phyloP scores from a whole-genome alignment of 2,888 invertebrate genomes.

The Spilosoma lubricipeda region DNA sequence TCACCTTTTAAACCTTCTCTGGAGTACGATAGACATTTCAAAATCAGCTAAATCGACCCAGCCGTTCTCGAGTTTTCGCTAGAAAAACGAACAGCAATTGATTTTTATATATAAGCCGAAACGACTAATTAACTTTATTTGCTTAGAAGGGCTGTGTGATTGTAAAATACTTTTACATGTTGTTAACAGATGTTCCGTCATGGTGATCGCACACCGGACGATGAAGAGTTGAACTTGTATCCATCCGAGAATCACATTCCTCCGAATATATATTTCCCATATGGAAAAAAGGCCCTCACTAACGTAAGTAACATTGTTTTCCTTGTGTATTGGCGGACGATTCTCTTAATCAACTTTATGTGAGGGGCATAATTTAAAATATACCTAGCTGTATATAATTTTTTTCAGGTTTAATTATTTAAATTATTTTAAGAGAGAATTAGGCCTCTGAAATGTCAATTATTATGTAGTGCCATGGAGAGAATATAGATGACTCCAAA shows the following conservation, averaged over 20 bases:
- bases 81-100: too few relatives aligned
- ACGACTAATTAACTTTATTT: neutral
- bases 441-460: neutral
- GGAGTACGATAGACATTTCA: too few relatives aligned
- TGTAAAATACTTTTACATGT: conserved; percentile 17
- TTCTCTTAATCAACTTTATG: neutral
- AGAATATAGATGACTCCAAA: neutral
- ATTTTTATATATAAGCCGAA: too few relatives aligned
- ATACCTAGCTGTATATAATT: neutral
- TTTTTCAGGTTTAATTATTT: neutral
- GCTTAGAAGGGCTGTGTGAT: neutral
- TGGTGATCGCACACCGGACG: conserved; percentile 89
- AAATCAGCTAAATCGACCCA: too few relatives aligned
- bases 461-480: neutral
- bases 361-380: neutral
- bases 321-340: neutral
- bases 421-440: neutral
- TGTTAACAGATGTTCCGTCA: conserved; percentile 88
- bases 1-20: too few relatives aligned
- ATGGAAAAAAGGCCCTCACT: conserved; percentile 88
- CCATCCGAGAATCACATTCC: conserved; percentile 78
- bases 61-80: too few relatives aligned
- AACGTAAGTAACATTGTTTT: conserved; percentile 78
- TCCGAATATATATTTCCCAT: conserved; percentile 83
- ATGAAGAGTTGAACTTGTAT: conserved; percentile 81